Base-by-base conservation (phyloP, 2,113 vertebrate species). In the Mohoua ochrocephala region DNA sequence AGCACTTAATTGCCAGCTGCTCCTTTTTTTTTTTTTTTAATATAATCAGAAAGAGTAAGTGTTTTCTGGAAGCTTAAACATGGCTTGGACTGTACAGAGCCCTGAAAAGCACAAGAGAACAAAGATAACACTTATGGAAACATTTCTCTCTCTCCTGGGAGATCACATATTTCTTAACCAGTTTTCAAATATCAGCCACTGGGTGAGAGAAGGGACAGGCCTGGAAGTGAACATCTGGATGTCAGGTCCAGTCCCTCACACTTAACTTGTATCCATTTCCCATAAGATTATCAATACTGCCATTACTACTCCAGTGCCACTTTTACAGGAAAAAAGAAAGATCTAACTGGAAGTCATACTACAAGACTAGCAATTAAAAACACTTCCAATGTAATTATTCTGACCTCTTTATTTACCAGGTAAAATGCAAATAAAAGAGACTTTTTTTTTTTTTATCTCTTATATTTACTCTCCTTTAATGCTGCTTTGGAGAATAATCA, bases 1-100 rank as follows among this genome's bases (percentile, higher is more conserved):
- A 83, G 57, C 42, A 85, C 33, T 95, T 91, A 89, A 89, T 84
- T 95, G 67, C 77, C 91, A 89, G 91, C 39, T 95, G 84, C 63
- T 89, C 17, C 16, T 15, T 42, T 31, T 49, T 41, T 30, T 74
- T 45, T 45, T n/a, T 79, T 64, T 77, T 56, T 2, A 54, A 90
- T 76, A 73, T 85, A 59, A 81, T 65, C 37, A 39, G 50, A 80
- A 83, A 80, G 13, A 74, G 3, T 78, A 87, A 71, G 11, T 57
- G 33, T 90, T 83, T 90, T 59, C 59, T 86, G 59, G 54, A 92
- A 81, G 50, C 88, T 92, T 70, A 82, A 65, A 65, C 0, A 2
- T 8, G 27, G 18, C 35, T 37, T 81, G 39, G 35, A 61, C 28
- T 69, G 18, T 57, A 73, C 7, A 65, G 28, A 83, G n/a, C 13